Percentiles rank a stretch among this genome's conserved stretches.
phyloP scores from a whole-genome alignment of 2,113 vertebrate species.

The Chascanopsetta lugubris region DNA sequence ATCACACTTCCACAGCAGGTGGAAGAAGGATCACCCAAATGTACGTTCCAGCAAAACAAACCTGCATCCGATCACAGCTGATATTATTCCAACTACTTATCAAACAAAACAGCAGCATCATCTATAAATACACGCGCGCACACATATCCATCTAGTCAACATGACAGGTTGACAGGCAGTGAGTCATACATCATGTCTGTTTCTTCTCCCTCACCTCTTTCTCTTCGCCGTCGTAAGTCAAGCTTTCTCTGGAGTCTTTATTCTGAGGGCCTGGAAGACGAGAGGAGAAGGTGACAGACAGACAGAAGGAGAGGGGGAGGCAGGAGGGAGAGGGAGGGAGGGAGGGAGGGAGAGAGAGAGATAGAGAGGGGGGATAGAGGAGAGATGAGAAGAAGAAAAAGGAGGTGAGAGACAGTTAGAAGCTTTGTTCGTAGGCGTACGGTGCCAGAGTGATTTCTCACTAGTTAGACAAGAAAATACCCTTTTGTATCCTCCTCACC shows the following conservation, averaged over 20 bases:
- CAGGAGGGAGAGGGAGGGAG: constrained; percentile 6
- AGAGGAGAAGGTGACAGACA: constrained; percentile 49
- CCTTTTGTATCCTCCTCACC: constrained; percentile 7
- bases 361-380: constrained; percentile 62
- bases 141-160: constrained; percentile 5
- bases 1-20: constrained; percentile 45
- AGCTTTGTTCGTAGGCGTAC: constrained; percentile 62
- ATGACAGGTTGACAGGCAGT: constrained; percentile 46
- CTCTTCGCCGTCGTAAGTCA: constrained; percentile 93
- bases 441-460: constrained; percentile 28
- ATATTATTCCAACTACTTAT: constrained; percentile 14
- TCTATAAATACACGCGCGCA: constrained; percentile 19
- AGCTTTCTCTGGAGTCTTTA: constrained; percentile 92
- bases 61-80: constrained; percentile 22
- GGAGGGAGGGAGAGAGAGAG: constrained; percentile 33
- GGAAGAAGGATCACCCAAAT: constrained; percentile 22
- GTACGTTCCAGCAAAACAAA: constrained; percentile 11
- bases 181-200: constrained; percentile 37
- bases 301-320: constrained; percentile 64
- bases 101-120: background rate
- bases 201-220: constrained; percentile 87
- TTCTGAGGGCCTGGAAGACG: constrained; percentile 81
- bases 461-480: constrained; percentile 22
- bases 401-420: constrained; percentile 73
- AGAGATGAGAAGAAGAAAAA: constrained; percentile 47